Conservation (phyloP, 2,113 vertebrate genomes). For the Stegostoma tigrinum region DNA sequence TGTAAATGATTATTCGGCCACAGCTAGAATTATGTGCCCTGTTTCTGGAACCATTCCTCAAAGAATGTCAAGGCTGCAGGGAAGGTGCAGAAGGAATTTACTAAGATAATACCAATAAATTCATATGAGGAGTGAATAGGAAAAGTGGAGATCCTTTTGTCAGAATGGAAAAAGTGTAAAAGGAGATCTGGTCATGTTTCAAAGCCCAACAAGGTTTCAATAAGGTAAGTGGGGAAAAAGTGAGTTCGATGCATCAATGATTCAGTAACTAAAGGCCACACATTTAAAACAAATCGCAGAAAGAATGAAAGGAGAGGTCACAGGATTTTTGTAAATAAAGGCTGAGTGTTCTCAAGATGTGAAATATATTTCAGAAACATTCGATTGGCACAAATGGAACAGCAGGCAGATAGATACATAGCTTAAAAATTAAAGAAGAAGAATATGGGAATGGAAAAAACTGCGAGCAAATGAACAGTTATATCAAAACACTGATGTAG, state of each 20-base stretch:
- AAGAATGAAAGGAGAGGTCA: neutral
- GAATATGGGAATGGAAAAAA: neutral
- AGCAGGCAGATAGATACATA: neutral
- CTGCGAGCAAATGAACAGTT: neutral
- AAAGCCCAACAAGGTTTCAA: neutral
- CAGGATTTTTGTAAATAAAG: neutral
- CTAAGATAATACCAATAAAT: neutral
- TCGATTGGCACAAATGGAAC: neutral
- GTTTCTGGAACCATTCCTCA: neutral
- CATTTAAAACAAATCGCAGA: neutral
- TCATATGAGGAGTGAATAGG: neutral
- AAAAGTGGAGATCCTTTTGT: neutral
- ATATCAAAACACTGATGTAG: neutral
- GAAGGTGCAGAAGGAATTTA: constrained; percentile 14
- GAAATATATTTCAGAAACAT: neutral
- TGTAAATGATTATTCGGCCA: neutral
- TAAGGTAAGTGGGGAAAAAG: neutral
- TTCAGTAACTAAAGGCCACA: neutral
- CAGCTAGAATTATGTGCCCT: neutral
- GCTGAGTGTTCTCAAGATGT: neutral
- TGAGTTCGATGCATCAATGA: neutral
- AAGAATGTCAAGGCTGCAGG: neutral
- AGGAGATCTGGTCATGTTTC: neutral
- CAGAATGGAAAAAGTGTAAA: neutral
- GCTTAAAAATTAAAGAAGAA: neutral